phyloP scores from a whole-genome alignment of 30 jellyfish, hydroid and myxozoan species.

The Rhopilema esculentum region DNA sequence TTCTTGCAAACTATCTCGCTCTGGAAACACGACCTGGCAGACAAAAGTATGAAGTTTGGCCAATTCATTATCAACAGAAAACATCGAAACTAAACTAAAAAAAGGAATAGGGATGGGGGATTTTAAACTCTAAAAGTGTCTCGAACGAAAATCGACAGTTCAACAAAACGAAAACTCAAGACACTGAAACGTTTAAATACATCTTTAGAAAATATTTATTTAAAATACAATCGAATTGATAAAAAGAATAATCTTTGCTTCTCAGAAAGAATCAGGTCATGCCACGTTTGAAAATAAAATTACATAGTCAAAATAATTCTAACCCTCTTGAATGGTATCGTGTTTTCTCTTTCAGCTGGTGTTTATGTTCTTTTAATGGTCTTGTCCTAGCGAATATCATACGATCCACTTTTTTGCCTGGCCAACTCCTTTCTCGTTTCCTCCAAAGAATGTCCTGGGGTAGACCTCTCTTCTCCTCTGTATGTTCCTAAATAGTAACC shows the following conservation, averaged over 20 bases:
- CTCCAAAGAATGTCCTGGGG: slow-evolving; percentile 25
- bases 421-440: slow-evolving; percentile 52
- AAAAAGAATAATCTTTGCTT: not conserved
- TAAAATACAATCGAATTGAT: not conserved
- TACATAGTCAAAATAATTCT: not conserved
- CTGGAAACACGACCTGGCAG: slow-evolving; percentile 41
- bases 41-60: not conserved
- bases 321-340: slow-evolving; percentile 66
- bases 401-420: slow-evolving; percentile 38
- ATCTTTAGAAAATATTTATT: no score
- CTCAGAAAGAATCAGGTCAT: no score
- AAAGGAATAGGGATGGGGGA: no score
- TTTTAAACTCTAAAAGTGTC: no score
- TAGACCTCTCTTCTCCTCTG: slow-evolving; percentile 61
- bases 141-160: no score
- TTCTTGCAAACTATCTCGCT: slow-evolving; percentile 55
- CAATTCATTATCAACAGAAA: not conserved
- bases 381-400: slow-evolving; percentile 30
- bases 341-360: slow-evolving; percentile 54
- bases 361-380: slow-evolving; percentile 38
- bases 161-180: no score
- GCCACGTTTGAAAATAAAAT: not conserved
- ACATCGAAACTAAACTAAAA: not conserved
- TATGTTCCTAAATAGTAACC: slow-evolving; percentile 42
- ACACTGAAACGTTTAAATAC: not conserved